These are phyloP conservation scores for Erebia palarica DNA, from an alignment of 2,888 invertebrate species.

Conservation along the genomic window DNA sequence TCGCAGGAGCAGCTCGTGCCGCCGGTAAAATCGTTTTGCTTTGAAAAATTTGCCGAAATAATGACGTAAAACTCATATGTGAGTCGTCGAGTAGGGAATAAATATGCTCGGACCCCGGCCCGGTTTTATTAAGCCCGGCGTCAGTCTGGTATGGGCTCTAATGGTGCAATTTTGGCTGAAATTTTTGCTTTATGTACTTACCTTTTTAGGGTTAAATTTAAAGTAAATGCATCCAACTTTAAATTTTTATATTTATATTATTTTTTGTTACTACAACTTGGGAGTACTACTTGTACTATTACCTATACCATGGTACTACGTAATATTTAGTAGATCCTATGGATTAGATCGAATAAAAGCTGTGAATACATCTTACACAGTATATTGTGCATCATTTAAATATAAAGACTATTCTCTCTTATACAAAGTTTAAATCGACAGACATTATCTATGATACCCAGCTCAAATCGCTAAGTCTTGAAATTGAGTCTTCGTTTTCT, in stretches of 20 bases:
- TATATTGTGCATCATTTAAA: too few species aligned
- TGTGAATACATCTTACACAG: too few species aligned
- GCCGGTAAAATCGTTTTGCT: conserved; percentile 65
- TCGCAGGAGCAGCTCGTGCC: conserved; percentile 54
- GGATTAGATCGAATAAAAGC: too few species aligned
- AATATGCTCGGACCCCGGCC: conserved; percentile 50
- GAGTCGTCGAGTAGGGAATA: conserved; percentile 55
- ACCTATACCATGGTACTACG: too few species aligned
- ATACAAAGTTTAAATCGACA: too few species aligned
- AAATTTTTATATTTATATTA: not conserved
- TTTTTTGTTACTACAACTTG: not conserved
- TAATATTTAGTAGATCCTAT: too few species aligned
- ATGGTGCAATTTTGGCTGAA: conserved; percentile 42
- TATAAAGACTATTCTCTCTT: too few species aligned
- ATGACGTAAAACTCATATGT: conserved; percentile 77
- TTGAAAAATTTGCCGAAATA: conserved; percentile 75
- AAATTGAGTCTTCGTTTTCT: too few species aligned
- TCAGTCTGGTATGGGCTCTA: conserved; percentile 52
- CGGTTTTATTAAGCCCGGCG: conserved; percentile 57
- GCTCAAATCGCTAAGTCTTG: too few species aligned
- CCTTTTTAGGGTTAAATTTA: conserved; percentile 4
- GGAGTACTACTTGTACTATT: not conserved
- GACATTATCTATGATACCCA: too few species aligned
- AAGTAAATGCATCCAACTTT: conserved; percentile 2
- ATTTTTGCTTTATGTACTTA: conserved; percentile 28